Evolutionary conservation across 2,888 invertebrate genomes (phyloP).

Genomic region (Ichneumon xanthorius): DNA sequence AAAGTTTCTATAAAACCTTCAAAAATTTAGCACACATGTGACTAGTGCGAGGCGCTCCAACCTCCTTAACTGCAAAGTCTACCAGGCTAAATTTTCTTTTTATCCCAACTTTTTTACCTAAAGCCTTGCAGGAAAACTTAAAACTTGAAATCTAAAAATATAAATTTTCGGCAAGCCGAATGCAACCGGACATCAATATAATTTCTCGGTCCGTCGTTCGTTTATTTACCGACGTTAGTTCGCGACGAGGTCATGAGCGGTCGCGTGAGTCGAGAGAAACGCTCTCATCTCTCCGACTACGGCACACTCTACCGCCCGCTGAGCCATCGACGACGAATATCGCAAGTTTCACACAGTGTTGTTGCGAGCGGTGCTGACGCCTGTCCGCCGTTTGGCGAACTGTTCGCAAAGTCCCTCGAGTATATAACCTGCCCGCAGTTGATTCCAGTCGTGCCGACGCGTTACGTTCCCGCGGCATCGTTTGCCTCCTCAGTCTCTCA

Average conservation of each 20-base stretch:
- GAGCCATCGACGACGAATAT: neutral
- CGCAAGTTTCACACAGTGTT: neutral
- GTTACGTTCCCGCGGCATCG: conserved; percentile 20
- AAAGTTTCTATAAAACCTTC: too few species aligned
- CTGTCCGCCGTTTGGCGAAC: conserved; percentile 67
- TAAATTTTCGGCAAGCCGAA: too few species aligned
- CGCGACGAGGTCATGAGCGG: neutral
- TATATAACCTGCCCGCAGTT: conserved; percentile 66
- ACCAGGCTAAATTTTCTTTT: too few species aligned
- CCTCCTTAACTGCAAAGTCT: too few species aligned
- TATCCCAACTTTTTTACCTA: too few species aligned
- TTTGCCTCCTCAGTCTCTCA: neutral
- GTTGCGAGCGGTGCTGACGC: conserved; percentile 67
- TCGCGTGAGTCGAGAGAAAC: neutral
- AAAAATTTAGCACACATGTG: too few species aligned
- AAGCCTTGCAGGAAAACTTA: too few species aligned
- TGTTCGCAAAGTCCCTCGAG: conserved; percentile 41
- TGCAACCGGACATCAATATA: too few species aligned
- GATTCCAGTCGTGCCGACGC: conserved; percentile 55
- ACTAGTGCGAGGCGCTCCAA: too few species aligned
- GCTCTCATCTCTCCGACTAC: neutral
- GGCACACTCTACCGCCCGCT: too few species aligned
- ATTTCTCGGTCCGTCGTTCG: too few species aligned
- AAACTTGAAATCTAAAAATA: too few species aligned
- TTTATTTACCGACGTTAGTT: neutral